Evolutionary conservation across 2,113 vertebrate genomes (phyloP), one percentile per base, ranked within the genome.

Genomic region (Hepsetus odoe): DNA sequence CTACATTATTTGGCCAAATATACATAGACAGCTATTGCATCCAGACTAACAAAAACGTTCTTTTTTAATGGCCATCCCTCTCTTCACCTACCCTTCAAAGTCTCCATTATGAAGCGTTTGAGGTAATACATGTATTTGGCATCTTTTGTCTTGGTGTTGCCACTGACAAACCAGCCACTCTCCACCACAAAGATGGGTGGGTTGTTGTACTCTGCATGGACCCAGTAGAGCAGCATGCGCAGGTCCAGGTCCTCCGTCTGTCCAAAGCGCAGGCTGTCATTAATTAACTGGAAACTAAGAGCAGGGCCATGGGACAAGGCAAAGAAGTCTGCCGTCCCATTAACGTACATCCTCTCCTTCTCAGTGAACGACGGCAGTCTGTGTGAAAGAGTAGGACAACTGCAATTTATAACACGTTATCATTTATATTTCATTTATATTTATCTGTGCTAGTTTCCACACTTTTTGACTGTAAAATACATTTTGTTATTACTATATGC

Each of bases 91-190:
- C 98, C 96, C 92, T 99, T 98, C 44, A 99, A 91, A 0, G 95
- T 95, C 86, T 97, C 97, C 84, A 95, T 92, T 44, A 98, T 90
- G 85, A 99, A 99, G 80, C 93, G 94, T 82, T 99, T 99, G 49
- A 98, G 95, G 90, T 97, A 97, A 86, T 96, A 97, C 94, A 98
- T 96, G 56, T 95, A 94, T 82, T 95, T 97, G 35, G 95, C 94
- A 83, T 98, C 97, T 82, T 97, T 94, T n/a, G 90, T 95, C 85
- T 95, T 95, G 46, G 94, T 96, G 74, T 87, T 95, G 24, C 94
- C 94, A 4, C 92, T 93, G 79, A 97, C 95, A 13, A 95, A 96
- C 98, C 98, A 99, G n/a, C 97, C 94, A n/a, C 95, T 98, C 88
- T 99, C 96, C 87, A 97, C 96, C 86, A 99, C 95, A 79, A 98